These are phyloP conservation scores for Nomada hirtipes DNA, from an alignment of 2,888 invertebrate genomes.

Conservation along the genomic window DNA sequence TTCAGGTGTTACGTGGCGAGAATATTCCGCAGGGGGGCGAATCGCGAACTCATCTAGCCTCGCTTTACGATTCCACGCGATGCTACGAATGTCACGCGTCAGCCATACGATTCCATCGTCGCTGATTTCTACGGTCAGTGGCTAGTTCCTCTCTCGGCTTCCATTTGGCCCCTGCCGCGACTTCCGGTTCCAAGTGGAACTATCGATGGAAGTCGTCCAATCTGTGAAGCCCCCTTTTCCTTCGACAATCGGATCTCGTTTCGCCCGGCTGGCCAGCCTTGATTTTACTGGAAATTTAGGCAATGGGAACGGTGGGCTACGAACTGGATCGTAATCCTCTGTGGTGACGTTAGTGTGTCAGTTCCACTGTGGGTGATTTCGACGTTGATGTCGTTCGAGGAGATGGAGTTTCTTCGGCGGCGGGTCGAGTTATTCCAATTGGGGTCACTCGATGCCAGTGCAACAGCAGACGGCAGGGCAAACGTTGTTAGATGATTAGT, in stretches of 20 bases:
- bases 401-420: background rate
- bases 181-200: conserved; percentile 38
- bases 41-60: conserved; percentile 23
- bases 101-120: conserved; percentile 37
- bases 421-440: conserved; percentile 4
- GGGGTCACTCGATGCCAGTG: conserved; percentile 2
- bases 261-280: conserved; percentile 59
- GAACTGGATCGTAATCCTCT: background rate
- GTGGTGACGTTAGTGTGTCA: background rate
- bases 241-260: conserved; percentile 81
- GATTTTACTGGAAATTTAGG: conserved; percentile 48
- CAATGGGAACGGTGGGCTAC: conserved; percentile 10
- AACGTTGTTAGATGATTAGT: conserved; percentile 7
- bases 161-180: conserved; percentile 3
- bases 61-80: conserved; percentile 15
- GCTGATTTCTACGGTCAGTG: conserved; percentile 41
- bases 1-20: conserved; percentile 31
- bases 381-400: background rate
- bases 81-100: conserved; percentile 42
- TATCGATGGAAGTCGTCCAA: conserved; percentile 66
- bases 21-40: conserved; percentile 16
- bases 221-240: conserved; percentile 52
- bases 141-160: background rate
- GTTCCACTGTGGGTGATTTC: background rate
- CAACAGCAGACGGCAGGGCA: background rate